Evolutionary conservation across 2,797 vertebrate species (phyloP), one percentile per base, ranked within the genome.

Genomic region (Clarias fuscus): DNA sequence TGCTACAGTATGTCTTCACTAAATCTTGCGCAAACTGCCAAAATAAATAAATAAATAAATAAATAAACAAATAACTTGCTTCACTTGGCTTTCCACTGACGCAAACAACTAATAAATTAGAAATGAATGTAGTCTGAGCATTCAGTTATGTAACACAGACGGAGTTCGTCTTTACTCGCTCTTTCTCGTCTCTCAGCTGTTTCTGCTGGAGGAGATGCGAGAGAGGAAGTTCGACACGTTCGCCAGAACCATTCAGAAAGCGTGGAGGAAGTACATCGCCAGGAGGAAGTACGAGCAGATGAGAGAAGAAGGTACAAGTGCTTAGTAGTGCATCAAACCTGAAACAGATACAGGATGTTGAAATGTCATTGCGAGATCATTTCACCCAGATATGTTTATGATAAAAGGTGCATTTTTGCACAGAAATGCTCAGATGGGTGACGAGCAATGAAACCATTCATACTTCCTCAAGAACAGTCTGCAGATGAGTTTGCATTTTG

Each of bases 201-300:
- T 99, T 92, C 96, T 99, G 11, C 94, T 99, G 0, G 98, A 99
- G 90, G 98, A 99, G 92, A 98, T 99, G 97, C 91, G 98, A 80
- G 98, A 99, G 80, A 94, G 98, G 70, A 99, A 98, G 91, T 99
- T 99, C 1, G 98, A 99, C 8, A 94, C 96, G 2, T 99, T 97
- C 0, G 97, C 98, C 79, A 95, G 98, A 79, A 96, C 94, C 89
- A 98, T 99, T 89, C 98, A 99, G 94, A 99, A 99, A 91, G 96
- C 98, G 33, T 99, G 97, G 97, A 94, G 97, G 81, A 95, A 94
- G 87, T 97, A 95, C 78, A 87, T 98, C 0, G 97, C 98, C 43
- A 89, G 95, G 86, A 95, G 95, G 90, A 99, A 98, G 90, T 98
- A 99, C 0, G 96, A 99, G 85, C 96, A 98, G 93, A 99, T 99